Conservation (phyloP, 2,797 vertebrate genomes). For the Hoplostethus atlanticus region DNA sequence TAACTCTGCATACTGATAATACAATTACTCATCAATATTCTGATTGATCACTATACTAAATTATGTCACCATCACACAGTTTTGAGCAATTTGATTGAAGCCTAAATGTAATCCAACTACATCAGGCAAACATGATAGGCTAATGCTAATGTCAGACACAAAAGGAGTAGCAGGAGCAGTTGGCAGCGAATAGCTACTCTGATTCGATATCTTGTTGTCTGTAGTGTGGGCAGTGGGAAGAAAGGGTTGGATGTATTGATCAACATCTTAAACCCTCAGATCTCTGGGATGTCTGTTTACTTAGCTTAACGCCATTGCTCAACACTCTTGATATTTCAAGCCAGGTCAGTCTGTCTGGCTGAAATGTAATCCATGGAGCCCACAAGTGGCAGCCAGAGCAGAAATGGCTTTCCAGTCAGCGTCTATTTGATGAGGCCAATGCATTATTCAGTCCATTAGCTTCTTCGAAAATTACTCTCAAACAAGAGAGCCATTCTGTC, state of each 20-base stretch:
- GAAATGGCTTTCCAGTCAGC: slow-evolving; percentile 84
- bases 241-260: slow-evolving; percentile 74
- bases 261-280: slow-evolving; percentile 69
- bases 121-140: slow-evolving; percentile 35
- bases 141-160: slow-evolving; percentile 33
- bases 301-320: slow-evolving; percentile 73
- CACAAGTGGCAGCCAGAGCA: slow-evolving; percentile 79
- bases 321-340: slow-evolving; percentile 78
- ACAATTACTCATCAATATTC: slow-evolving; percentile 32
- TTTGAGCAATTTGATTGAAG: slow-evolving; percentile 30
- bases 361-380: slow-evolving; percentile 80
- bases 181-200: slow-evolving; percentile 50
- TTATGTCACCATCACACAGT: slow-evolving; percentile 33
- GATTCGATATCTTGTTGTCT: slow-evolving; percentile 65
- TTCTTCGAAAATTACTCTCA: slow-evolving; percentile 84
- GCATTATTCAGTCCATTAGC: slow-evolving; percentile 87
- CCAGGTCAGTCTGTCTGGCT: slow-evolving; percentile 79
- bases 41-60: slow-evolving; percentile 27
- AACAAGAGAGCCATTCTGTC: slow-evolving; percentile 84
- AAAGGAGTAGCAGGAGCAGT: slow-evolving; percentile 44
- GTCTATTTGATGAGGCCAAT: slow-evolving; percentile 84
- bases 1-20: neutral
- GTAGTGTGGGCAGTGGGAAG: slow-evolving; percentile 47
- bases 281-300: slow-evolving; percentile 78
- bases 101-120: slow-evolving; percentile 12